A percentile compares a stretch with the other conserved stretches of the same genome.
phyloP scores from a whole-genome alignment of 2,113 vertebrate species.

The Mus spicilegus region DNA sequence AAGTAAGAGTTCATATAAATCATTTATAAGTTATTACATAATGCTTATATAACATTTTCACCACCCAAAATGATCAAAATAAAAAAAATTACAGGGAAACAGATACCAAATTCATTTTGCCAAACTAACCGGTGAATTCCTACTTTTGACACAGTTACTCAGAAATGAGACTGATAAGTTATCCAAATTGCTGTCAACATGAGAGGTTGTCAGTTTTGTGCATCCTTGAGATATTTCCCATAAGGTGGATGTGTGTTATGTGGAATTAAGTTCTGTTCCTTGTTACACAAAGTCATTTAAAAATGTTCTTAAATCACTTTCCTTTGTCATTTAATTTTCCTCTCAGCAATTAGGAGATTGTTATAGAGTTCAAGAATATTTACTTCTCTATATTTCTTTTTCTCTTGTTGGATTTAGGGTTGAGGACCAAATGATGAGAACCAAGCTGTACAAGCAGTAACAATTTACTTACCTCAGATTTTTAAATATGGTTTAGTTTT shows the following conservation, averaged over 20 bases:
- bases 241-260: neutral
- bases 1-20: slow-evolving; percentile 72
- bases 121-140: neutral
- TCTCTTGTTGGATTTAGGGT: no score
- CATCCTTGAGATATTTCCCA: neutral
- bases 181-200: neutral
- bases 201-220: neutral
- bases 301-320: neutral
- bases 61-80: slow-evolving; percentile 37
- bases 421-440: no score
- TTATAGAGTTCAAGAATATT: neutral
- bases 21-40: slow-evolving; percentile 69
- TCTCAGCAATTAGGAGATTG: neutral
- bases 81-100: slow-evolving; percentile 51
- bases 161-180: neutral
- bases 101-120: slow-evolving; percentile 28
- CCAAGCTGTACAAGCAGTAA: no score
- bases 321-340: neutral
- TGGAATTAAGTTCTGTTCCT: neutral
- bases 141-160: neutral
- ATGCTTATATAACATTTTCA: slow-evolving; percentile 58
- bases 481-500: no score
- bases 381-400: neutral
- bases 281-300: slow-evolving; percentile 1
- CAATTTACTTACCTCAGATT: no score